phyloP scores from a whole-genome alignment of 1,140 invertebrate species.

The Tenebrio molitor region DNA sequence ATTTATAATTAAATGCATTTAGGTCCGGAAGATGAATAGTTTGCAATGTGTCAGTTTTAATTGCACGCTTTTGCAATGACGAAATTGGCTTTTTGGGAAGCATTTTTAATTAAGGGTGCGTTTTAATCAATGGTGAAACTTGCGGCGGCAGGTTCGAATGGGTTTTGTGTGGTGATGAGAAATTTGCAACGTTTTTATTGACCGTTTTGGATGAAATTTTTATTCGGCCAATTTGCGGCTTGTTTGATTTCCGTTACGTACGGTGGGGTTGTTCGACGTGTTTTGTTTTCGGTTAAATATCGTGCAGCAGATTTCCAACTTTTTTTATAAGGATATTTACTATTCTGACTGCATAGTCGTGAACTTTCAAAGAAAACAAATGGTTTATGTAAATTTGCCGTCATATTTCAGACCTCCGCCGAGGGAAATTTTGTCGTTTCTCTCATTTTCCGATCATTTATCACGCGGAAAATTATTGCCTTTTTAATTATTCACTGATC shows the following conservation, averaged over 20 bases:
- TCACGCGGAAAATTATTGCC: background rate
- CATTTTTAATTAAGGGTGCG: conserved; percentile 1
- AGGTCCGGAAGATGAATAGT: conserved; percentile 14
- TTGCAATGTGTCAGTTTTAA: conserved; percentile 10
- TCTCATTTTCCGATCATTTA: conserved; percentile 1
- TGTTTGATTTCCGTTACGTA: background rate
- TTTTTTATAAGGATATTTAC: conserved; percentile 19
- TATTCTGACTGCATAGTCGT: conserved; percentile 46
- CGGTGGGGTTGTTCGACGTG: too few relatives aligned
- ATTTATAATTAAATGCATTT: conserved; percentile 33
- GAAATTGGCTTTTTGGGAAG: too few relatives aligned
- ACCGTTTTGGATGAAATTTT: background rate
- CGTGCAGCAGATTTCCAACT: background rate
- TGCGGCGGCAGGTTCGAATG: background rate
- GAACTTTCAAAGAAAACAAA: conserved; percentile 50
- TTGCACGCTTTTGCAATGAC: conserved; percentile 4
- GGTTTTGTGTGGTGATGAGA: conserved; percentile 1
- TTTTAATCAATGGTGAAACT: conserved; percentile 11
- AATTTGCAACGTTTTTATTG: conserved; percentile 6
- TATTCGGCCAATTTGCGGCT: background rate
- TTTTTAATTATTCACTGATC: too few relatives aligned
- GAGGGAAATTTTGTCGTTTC: conserved; percentile 33
- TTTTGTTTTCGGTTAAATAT: background rate
- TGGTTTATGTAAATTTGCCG: conserved; percentile 47
- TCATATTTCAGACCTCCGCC: conserved; percentile 40